Conservation (phyloP, 2,113 vertebrate genomes). For the Dendrocopos noguchii region DNA sequence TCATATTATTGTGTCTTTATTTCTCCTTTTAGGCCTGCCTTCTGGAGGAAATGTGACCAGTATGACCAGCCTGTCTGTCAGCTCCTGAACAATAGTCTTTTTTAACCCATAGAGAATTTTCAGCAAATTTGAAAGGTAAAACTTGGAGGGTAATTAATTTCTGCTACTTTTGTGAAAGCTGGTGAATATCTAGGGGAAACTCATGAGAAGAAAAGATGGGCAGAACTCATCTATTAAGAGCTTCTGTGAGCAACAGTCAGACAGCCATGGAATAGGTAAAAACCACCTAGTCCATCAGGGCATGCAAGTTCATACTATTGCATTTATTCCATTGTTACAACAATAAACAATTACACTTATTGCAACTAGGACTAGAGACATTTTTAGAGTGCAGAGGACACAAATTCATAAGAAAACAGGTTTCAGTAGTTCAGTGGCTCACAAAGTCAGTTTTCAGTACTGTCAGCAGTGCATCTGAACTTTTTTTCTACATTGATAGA, state of each 20-base stretch:
- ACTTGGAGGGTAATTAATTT: not conserved
- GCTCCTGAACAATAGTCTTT: not conserved
- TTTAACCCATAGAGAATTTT: not conserved
- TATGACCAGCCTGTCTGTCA: not conserved
- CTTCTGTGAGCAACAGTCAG: not conserved
- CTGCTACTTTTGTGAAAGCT: not conserved
- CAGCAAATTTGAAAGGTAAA: not conserved
- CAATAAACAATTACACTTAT: not conserved
- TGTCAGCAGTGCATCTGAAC: not conserved
- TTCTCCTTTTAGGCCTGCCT: not conserved
- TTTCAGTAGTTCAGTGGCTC: not conserved
- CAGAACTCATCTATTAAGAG: not conserved
- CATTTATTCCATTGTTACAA: not conserved
- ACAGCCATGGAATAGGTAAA: not conserved
- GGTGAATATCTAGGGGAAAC: not conserved
- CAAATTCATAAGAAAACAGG: not conserved
- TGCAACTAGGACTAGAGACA: not conserved
- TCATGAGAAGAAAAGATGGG: not conserved
- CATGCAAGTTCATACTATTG: not conserved
- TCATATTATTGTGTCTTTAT: not conserved
- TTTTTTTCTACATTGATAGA: not conserved
- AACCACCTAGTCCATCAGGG: not conserved
- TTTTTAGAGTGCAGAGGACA: not conserved
- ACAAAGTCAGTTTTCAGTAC: not conserved
- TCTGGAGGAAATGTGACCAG: not conserved